These are phyloP conservation scores for Pangasianodon hypophthalmus DNA, from an alignment of 2,113 vertebrate genomes.

Conservation along the genomic window DNA sequence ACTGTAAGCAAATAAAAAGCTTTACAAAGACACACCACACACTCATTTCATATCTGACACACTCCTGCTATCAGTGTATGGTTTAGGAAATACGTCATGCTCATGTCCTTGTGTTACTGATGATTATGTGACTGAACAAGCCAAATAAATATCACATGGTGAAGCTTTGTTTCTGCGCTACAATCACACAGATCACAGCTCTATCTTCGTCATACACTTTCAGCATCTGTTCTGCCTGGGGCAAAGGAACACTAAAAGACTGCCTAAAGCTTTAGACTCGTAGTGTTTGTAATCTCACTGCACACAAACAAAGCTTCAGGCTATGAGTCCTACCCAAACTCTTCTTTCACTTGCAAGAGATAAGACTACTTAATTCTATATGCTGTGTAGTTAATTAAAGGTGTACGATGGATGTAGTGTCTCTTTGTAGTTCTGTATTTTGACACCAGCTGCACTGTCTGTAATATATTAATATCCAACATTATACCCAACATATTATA, in stretches of 20 bases:
- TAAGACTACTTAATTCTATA: background rate
- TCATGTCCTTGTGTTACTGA: constrained; percentile 35
- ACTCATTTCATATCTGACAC: background rate
- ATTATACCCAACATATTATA: background rate
- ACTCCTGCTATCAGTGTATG: constrained; percentile 29
- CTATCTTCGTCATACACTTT: background rate
- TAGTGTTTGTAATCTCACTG: background rate
- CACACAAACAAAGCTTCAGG: background rate
- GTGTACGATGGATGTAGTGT: background rate
- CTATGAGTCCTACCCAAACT: background rate
- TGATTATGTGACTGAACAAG: background rate
- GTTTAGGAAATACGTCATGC: constrained; percentile 1
- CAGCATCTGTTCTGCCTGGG: background rate
- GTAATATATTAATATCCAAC: background rate
- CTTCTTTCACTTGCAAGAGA: background rate
- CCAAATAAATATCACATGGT: background rate
- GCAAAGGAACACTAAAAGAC: background rate
- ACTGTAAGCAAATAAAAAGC: background rate
- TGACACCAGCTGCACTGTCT: background rate
- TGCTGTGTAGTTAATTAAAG: background rate
- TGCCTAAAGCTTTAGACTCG: background rate
- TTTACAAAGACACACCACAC: constrained; percentile 6
- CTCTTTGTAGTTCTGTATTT: background rate
- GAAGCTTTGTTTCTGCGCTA: background rate
- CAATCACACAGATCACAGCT: background rate